Evolutionary conservation across 35 echinoderm and acorn worm species (phyloP).

Genomic region (Diadema setosum): DNA sequence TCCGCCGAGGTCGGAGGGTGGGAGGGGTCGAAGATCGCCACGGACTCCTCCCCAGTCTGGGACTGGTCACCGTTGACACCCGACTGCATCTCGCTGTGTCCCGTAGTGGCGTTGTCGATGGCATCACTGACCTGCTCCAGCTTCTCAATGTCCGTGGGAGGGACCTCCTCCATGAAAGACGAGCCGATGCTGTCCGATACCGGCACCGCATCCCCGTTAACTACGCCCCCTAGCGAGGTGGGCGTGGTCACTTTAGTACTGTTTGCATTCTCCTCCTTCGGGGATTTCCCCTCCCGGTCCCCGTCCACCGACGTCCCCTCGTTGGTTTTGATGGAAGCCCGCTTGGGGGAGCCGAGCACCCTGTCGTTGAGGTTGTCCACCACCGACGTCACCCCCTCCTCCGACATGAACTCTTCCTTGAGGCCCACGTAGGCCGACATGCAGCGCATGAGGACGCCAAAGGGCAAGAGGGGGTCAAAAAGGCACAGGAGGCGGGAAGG

Average conservation of each 20-base stretch:
- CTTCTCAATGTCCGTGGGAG: conserved; percentile 20
- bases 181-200: neutral
- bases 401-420: conserved; percentile 70
- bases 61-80: conserved; percentile 4
- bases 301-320: neutral
- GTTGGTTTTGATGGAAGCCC: conserved; percentile 19
- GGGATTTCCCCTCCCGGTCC: conserved; percentile 6
- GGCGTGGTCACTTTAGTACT: conserved; percentile 2
- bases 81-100: neutral
- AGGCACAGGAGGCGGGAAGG: conserved; percentile 86
- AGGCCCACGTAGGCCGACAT: conserved; percentile 77
- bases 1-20: conserved; percentile 7
- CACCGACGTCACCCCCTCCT: conserved; percentile 30
- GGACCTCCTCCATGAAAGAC: conserved; percentile 14
- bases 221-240: neutral
- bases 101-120: conserved; percentile 5
- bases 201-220: neutral
- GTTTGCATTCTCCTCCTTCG: conserved; percentile 13
- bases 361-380: conserved; percentile 56
- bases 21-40: conserved; percentile 57
- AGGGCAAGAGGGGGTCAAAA: conserved; percentile 84
- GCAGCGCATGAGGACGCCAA: conserved; percentile 71
- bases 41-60: conserved; percentile 8
- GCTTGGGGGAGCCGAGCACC: conserved; percentile 35
- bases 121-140: neutral